Base-by-base conservation (phyloP, 2,797 vertebrate species). In the Propithecus deckenii region DNA sequence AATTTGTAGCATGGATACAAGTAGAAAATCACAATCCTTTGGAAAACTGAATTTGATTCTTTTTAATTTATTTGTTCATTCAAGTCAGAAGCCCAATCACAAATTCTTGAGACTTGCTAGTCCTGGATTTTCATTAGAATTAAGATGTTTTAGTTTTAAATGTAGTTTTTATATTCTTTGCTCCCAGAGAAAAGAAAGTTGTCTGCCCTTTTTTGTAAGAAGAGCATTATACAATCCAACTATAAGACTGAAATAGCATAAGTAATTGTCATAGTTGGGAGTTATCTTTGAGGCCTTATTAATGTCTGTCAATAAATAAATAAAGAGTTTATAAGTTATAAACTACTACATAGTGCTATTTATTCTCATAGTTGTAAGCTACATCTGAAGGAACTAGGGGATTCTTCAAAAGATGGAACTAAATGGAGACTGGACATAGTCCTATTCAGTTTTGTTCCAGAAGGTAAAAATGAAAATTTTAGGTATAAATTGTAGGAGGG, bases 21-120 rank as follows among this genome's bases (percentile, higher is more conserved):
- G 59, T 32, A 86, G 72, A 96, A 96, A 93, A 96, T 93, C 74
- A 61, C 32, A 83, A 38, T 94, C 61, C 57, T 89, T 92, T 79
- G 43, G 55, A 86, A 97, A 94, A 92, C 72, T 71, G 41, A 85
- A 90, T 95, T 92, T 88, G 52, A 92, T 94, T 83, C 35, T 76
- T 79, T 95, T 87, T 25, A 91, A 87, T 92, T 84, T 92, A 88
- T 95, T 94, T 63, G 96, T 76, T 89, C 52, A 55, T 96, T 96
- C 38, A 78, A 94, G 55, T 88, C 87, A 83, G 63, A 83, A 91
- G 35, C 25, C 50, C 41, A 76, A 55, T 13, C 61, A 72, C 48
- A 83, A 63, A 85, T 93, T 79, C 55, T 65, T 96, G 35, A 74
- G 84, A 83, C 15, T 94, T 72, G 38, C 57, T 88, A 20, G 50